Conservation (phyloP, 1,140 invertebrate genomes). For the Pectinophora gossypiella region DNA sequence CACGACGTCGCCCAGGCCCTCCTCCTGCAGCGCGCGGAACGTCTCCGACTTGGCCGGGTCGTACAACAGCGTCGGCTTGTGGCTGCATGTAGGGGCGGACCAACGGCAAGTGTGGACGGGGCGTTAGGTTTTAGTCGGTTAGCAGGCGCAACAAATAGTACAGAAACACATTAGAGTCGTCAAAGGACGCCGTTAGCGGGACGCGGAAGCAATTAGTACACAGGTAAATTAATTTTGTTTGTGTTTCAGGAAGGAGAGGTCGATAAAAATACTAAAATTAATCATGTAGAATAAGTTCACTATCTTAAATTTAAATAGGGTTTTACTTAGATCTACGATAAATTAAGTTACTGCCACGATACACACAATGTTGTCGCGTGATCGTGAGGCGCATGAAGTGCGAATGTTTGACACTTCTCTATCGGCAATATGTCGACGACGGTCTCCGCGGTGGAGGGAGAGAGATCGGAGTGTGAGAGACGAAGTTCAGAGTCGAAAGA, state of each 20-base stretch:
- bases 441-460: constrained; percentile 30
- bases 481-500: constrained; percentile 39
- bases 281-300: constrained; percentile 73
- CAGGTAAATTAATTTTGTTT: constrained; percentile 75
- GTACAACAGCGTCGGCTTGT: constrained; percentile 84
- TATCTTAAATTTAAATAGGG: constrained; percentile 32
- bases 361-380: constrained; percentile 28
- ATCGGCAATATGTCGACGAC: constrained; percentile 41
- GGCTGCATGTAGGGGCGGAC: too few species aligned
- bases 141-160: constrained; percentile 60
- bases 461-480: constrained; percentile 26
- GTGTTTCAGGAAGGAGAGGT: constrained; percentile 87
- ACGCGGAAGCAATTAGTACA: constrained; percentile 48
- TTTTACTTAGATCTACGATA: constrained; percentile 26
- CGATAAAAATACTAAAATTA: constrained; percentile 84
- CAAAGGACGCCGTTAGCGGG: constrained; percentile 23
- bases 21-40: constrained; percentile 88
- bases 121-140: constrained; percentile 68
- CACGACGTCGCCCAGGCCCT: constrained; percentile 77
- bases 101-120: constrained; percentile 31
- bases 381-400: constrained; percentile 24
- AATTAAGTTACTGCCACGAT: constrained; percentile 22
- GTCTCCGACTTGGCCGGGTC: constrained; percentile 91
- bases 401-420: constrained; percentile 23
- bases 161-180: constrained; percentile 49